A percentile compares a stretch with the other conserved stretches of the same genome.
phyloP scores from a whole-genome alignment of 2,888 invertebrate species.

The Ischnus inquisitorius region DNA sequence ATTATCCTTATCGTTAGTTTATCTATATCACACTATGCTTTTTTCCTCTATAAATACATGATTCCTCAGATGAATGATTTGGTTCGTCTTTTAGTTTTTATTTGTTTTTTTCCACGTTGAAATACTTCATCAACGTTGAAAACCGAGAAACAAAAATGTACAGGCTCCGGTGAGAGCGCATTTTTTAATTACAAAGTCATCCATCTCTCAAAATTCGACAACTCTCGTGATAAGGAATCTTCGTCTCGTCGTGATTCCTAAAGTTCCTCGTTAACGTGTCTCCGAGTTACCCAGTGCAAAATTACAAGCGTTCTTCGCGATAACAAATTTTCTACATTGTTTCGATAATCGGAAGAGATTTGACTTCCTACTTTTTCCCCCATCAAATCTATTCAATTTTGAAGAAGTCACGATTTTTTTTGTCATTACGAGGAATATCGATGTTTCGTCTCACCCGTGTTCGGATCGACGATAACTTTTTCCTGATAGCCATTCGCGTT shows the following conservation, averaged over 20 bases:
- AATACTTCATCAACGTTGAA: conserved; percentile 9
- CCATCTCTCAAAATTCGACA: conserved; percentile 20
- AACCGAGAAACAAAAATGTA: conserved; percentile 39
- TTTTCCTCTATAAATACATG: conserved; percentile 42
- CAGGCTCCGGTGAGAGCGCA: conserved; percentile 33
- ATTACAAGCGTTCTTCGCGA: conserved; percentile 52
- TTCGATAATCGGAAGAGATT: conserved; percentile 40
- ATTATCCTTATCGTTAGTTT: conserved; percentile 48
- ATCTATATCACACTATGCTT: conserved; percentile 68
- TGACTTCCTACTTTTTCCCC: neutral
- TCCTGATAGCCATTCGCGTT: conserved; percentile 74
- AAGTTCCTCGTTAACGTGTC: conserved; percentile 54
- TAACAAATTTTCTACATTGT: conserved; percentile 51
- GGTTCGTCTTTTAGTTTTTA: conserved; percentile 26
- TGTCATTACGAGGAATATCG: conserved; percentile 61
- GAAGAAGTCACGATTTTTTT: neutral
- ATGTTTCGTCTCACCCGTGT: conserved; percentile 81
- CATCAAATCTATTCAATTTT: conserved; percentile 33
- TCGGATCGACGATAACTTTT: conserved; percentile 81
- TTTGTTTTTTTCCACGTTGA: no score
- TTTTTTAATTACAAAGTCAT: conserved; percentile 24
- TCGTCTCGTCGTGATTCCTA: conserved; percentile 41
- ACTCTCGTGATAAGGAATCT: conserved; percentile 28
- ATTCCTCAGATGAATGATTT: conserved; percentile 39
- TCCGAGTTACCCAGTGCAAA: conserved; percentile 47